Base-by-base conservation (phyloP, 53 echinoderm and acorn worm genomes). In the Paelopatides confundens region DNA sequence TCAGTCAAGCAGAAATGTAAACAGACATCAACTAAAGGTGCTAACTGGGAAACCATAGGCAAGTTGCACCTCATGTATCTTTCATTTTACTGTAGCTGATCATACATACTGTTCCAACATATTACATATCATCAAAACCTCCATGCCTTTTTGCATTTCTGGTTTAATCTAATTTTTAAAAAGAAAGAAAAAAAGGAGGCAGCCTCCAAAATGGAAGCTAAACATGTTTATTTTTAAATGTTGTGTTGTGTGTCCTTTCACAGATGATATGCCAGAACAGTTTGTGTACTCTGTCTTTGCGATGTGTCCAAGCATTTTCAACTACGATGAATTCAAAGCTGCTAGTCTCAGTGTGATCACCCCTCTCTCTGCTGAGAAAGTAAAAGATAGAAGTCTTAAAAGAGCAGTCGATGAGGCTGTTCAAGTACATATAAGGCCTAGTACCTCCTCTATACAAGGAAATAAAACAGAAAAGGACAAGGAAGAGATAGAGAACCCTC, bases 291-390 rank as follows among this genome's bases (percentile, higher is more conserved):
- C 79, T 31, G 53, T 79, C 14, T 79, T 79, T 1, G 33, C 52
- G 51, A 79, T 53, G 0, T 92, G 92, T 71, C 46, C 86, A 6
- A 88, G 66, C 9, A 92, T 92, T 70, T 48, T 58, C 6, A 77
- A 92, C 50, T 89, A 67, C 31, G 92, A 92, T 9, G 81, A 89
- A 12, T 92, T 92, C 69, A 86, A 86, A 34, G 69, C 66, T 18
- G 82, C 38, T 17, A 92, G 92, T 89, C 86, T 92, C 63, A 13
- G 66, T 27, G 53, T 32, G 24, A 62, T 1, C 1, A 23, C 35
- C 14, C 4, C 0, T 51, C 32, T 47, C 30, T 15, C 52, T n/a
- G 17, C 49, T 52, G 29, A 51, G 1, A 47, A 54, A 33, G 79
- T 18, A 2, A 48, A 0, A 48, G 76, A 43, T 12, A 23, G 2